These are phyloP conservation scores for Sebastiscus tertius DNA, from an alignment of 2,797 vertebrate genomes.

Conservation along the genomic window DNA sequence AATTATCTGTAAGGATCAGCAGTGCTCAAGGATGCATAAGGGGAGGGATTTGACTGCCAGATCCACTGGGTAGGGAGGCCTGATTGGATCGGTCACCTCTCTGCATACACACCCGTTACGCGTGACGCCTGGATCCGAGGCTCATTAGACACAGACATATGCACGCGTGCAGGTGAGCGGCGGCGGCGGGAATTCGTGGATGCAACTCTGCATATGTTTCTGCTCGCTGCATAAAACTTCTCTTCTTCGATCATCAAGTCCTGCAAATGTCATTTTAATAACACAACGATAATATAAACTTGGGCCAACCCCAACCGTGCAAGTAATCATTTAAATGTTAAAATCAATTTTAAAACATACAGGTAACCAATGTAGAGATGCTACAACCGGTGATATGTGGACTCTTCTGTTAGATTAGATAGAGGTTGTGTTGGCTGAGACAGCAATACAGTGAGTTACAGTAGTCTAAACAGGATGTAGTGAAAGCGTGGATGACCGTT, in stretches of 20 bases:
- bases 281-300: too few species aligned
- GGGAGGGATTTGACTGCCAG: constrained; percentile 67
- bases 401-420: too few species aligned
- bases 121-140: constrained; percentile 19
- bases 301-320: too few species aligned
- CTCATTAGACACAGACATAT: constrained; percentile 61
- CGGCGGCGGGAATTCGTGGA: not conserved
- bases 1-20: constrained; percentile 80
- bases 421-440: too few species aligned
- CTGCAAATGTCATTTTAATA: constrained; percentile 5
- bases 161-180: constrained; percentile 5
- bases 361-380: too few species aligned
- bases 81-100: constrained; percentile 75
- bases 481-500: too few species aligned
- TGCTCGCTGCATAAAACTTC: not conserved
- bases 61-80: constrained; percentile 57
- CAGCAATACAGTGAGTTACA: too few species aligned
- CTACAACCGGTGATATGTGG: too few species aligned
- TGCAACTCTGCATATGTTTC: not conserved
- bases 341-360: too few species aligned
- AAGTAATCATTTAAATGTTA: too few species aligned
- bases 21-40: constrained; percentile 72
- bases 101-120: constrained; percentile 35
- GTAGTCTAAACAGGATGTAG: too few species aligned
- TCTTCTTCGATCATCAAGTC: not conserved